Evolutionary conservation across 2,113 vertebrate species (phyloP), one percentile per base, ranked within the genome.

Genomic region (Oncorhynchus tshawytscha): DNA sequence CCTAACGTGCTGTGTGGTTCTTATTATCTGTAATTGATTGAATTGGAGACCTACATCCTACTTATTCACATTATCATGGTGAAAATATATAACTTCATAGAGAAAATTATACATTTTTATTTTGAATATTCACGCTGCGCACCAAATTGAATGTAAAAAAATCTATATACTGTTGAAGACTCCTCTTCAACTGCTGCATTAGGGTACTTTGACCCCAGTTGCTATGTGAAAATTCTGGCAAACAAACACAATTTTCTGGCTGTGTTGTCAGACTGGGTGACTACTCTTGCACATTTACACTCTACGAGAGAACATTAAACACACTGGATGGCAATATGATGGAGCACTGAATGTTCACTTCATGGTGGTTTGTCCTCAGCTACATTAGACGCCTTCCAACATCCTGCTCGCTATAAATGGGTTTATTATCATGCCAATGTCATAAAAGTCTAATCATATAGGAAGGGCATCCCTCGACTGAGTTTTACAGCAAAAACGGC

Each of bases 351-450:
- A 79, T 74, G 60, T 72, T 81, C 22, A 9, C 79, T 87, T 84
- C 82, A 82, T 0, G 82, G 86, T 86, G 87, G 89, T 85, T 87
- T 87, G 81, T 88, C 83, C 22, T 88, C 81, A 83, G 80, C 85
- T 86, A 90, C 29, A 87, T 12, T 45, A 45, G 39, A 45, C 39
- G 9, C 39, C 69, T 81, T 76, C 78, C 66, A 59, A 54, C 74
- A 67, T 71, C 70, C 71, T 51, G 77, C 81, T 76, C 60, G 73
- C 54, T 29, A 71, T 62, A 48, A 78, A 34, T 62, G 66, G 66
- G 78, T 75, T 76, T 75, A 24, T 76, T 84, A 83, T 81, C 45
- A 3, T 78, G 74, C 70, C 39, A 34, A 22, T 24, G 67, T 78
- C 51, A 67, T 90, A 82, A 90, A 84, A 78, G 77, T 78, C 65